Conservation (phyloP, 2,113 vertebrate species). For the Bubo scandiacus region DNA sequence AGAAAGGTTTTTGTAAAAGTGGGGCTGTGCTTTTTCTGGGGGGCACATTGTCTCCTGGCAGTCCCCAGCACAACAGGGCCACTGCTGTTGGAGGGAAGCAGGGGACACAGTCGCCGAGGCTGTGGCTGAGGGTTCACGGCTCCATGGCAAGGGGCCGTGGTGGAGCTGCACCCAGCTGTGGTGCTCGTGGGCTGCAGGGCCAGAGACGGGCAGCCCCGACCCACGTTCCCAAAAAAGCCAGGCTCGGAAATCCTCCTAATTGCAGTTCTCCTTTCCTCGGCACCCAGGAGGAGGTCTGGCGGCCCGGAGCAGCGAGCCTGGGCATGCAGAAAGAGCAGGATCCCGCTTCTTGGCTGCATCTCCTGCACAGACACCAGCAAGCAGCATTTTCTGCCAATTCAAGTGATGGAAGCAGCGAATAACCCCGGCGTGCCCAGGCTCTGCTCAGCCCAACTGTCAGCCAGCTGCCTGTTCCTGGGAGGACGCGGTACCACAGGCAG, state of each 20-base stretch:
- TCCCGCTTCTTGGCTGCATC: neutral
- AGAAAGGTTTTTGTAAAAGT: neutral
- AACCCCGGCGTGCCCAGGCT: neutral
- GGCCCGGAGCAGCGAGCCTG: neutral
- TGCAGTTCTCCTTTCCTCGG: neutral
- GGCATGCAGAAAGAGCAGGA: neutral
- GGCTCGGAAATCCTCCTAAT: neutral
- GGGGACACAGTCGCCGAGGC: fast-evolving
- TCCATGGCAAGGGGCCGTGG: fast-evolving
- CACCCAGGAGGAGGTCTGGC: neutral
- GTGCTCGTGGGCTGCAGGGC: neutral
- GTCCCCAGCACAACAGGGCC: neutral
- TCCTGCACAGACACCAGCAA: neutral
- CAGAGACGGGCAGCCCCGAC: neutral
- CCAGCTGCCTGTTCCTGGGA: conserved; percentile 44
- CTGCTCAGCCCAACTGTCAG: neutral
- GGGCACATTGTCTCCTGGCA: neutral
- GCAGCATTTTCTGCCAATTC: neutral
- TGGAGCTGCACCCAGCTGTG: fast-evolving
- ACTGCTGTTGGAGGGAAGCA: neutral
- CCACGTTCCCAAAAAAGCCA: neutral
- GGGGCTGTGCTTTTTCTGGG: neutral
- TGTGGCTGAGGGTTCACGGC: neutral
- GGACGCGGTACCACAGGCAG: neutral
- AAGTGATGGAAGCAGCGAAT: neutral